phyloP scores from a whole-genome alignment of 2,888 invertebrate genomes.

The Nemoura dubitans region DNA sequence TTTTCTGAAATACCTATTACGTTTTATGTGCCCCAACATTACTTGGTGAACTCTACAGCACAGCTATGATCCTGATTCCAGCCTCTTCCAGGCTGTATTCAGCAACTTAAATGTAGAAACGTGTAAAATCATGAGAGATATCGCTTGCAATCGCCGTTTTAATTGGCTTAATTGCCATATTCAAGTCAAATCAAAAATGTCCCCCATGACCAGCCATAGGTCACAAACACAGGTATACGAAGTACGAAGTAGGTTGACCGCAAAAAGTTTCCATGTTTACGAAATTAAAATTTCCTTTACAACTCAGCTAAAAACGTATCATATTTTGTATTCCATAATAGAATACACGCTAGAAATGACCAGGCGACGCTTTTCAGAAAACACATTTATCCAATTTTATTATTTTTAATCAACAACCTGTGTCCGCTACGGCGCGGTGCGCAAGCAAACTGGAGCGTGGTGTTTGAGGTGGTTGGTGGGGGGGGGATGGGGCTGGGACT shows the following conservation, averaged over 20 bases:
- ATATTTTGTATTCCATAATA: not conserved
- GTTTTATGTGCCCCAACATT: not conserved
- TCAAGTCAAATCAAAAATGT: not conserved
- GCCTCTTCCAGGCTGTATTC: not conserved
- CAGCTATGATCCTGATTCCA: not conserved
- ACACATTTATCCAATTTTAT: conserved; percentile 22
- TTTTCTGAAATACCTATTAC: not conserved
- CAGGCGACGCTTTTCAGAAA: not conserved
- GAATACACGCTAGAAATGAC: not conserved
- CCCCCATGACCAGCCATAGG: not conserved
- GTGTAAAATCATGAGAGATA: not conserved
- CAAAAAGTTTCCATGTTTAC: not conserved
- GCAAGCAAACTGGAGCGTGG: conserved; percentile 8
- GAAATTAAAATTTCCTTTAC: not conserved
- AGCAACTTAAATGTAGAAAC: not conserved
- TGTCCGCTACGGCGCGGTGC: not conserved
- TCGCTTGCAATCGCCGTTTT: not conserved
- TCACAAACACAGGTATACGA: not conserved
- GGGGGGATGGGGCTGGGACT: not conserved
- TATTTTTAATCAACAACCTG: conserved; percentile 29
- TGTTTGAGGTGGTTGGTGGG: not conserved
- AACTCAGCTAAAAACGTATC: not conserved
- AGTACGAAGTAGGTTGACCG: too few relatives aligned
- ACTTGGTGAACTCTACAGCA: not conserved
- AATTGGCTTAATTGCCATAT: not conserved